A percentile compares a stretch with the other conserved stretches of the same genome.
Conservation (phyloP, 2,888 invertebrate species). For the Lordiphosa fenestrarum region DNA sequence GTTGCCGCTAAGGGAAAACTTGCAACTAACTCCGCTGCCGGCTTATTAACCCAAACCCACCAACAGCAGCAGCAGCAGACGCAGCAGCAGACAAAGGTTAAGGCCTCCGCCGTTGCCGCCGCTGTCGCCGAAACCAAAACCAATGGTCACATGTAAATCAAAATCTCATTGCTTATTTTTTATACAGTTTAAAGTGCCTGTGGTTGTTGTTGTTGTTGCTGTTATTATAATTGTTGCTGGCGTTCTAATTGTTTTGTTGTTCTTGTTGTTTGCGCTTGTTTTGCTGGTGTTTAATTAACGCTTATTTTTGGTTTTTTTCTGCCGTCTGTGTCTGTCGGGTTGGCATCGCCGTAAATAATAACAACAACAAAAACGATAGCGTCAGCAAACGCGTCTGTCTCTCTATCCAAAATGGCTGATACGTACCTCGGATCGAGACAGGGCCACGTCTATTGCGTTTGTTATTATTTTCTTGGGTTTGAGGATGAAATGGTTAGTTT, state of each 20-base stretch:
- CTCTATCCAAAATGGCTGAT: slow-evolving; percentile 52
- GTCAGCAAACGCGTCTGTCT: slow-evolving; percentile 43
- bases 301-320: slow-evolving; percentile 25
- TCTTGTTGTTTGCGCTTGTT: slow-evolving; percentile 42
- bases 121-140: slow-evolving; percentile 31
- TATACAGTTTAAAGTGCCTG: slow-evolving; percentile 3
- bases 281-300: slow-evolving; percentile 60
- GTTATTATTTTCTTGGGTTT: too few species aligned
- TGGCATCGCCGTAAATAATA: slow-evolving; percentile 37
- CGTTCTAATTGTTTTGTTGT: slow-evolving; percentile 63
- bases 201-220: slow-evolving; percentile 16
- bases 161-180: slow-evolving; percentile 51
- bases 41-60: neutral
- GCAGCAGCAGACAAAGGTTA: slow-evolving; percentile 56
- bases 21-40: slow-evolving; percentile 31
- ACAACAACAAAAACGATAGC: slow-evolving; percentile 29
- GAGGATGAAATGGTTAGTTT: too few species aligned
- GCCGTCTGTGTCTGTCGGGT: slow-evolving; percentile 40
- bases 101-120: slow-evolving; percentile 31
- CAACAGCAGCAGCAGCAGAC: slow-evolving; percentile 16
- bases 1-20: slow-evolving; percentile 26
- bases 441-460: slow-evolving; percentile 50
- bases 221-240: slow-evolving; percentile 18
- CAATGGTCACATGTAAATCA: slow-evolving; percentile 67
- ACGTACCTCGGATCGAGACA: slow-evolving; percentile 22